phyloP scores from a whole-genome alignment of 1,140 invertebrate species.

The Lepidurus apus region DNA sequence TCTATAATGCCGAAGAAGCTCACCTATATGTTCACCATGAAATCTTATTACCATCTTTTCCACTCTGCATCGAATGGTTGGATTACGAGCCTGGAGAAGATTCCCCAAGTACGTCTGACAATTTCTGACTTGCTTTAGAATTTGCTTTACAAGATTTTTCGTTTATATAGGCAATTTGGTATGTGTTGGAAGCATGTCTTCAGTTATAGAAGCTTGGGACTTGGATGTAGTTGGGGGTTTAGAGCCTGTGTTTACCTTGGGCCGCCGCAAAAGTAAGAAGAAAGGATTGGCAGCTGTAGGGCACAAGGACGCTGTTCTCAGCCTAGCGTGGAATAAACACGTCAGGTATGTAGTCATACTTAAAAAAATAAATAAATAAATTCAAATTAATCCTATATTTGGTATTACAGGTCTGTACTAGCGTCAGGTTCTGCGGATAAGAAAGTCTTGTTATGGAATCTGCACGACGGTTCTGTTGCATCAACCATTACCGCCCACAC shows the following conservation, averaged over 20 bases:
- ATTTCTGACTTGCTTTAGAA: conserved; percentile 36
- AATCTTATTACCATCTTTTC: conserved; percentile 76
- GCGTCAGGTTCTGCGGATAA: conserved; percentile 88
- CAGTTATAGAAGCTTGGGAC: conserved; percentile 91
- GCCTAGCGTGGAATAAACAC: conserved; percentile 82
- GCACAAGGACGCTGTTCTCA: conserved; percentile 85
- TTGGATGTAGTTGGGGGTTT: conserved; percentile 84
- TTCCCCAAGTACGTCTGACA: conserved; percentile 59
- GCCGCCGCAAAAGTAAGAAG: conserved; percentile 70
- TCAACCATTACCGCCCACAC: conserved; percentile 66
- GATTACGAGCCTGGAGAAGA: conserved; percentile 67
- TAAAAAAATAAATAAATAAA: too few relatives aligned
- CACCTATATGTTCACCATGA: conserved; percentile 93
- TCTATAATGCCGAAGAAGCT: conserved; percentile 82
- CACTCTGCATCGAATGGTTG: conserved; percentile 87
- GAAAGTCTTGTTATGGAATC: conserved; percentile 87
- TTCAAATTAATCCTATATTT: too few relatives aligned
- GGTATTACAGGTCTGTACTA: conserved; percentile 47
- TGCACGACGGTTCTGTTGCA: conserved; percentile 67
- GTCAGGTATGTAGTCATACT: conserved; percentile 48
- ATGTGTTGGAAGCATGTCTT: conserved; percentile 84
- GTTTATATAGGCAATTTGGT: conserved; percentile 66
- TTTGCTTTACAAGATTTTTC: conserved; percentile 28
- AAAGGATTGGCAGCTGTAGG: conserved; percentile 56
- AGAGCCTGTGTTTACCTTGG: conserved; percentile 76